Evolutionary conservation across 2,888 invertebrate genomes (phyloP).

Genomic region (Volucella inanis): DNA sequence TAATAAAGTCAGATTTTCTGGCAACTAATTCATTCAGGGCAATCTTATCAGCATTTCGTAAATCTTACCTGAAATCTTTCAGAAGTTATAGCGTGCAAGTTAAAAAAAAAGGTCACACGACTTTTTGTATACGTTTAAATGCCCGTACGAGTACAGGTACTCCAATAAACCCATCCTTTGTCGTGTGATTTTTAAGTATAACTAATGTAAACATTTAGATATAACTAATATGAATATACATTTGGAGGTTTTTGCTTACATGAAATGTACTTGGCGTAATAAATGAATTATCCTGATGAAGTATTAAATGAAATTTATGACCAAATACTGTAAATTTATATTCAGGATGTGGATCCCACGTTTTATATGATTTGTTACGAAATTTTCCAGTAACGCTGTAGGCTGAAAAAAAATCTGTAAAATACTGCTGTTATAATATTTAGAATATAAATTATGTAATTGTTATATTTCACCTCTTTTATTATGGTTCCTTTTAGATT

Average conservation of each 20-base stretch:
- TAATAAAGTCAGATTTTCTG: too few species aligned
- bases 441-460: conserved; percentile 52
- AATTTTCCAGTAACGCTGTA: conserved; percentile 87
- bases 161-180: too few species aligned
- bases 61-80: too few species aligned
- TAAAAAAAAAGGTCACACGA: too few species aligned
- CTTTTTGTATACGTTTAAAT: too few species aligned
- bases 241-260: conserved; percentile 72
- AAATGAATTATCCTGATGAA: conserved; percentile 82
- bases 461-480: conserved; percentile 74
- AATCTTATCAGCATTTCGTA: too few species aligned
- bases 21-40: too few species aligned
- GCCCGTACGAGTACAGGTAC: too few species aligned
- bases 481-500: conserved; percentile 81
- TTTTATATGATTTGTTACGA: conserved; percentile 85
- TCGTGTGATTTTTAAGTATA: too few species aligned
- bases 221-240: not conserved
- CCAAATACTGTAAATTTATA: conserved; percentile 88
- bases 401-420: conserved; percentile 80
- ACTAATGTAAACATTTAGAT: not conserved
- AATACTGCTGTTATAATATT: conserved; percentile 76
- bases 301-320: conserved; percentile 79
- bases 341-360: conserved; percentile 90
- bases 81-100: too few species aligned
- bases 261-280: conserved; percentile 80